Conservation (phyloP, 2,888 invertebrate genomes). For the Hyposoter dolosus region DNA sequence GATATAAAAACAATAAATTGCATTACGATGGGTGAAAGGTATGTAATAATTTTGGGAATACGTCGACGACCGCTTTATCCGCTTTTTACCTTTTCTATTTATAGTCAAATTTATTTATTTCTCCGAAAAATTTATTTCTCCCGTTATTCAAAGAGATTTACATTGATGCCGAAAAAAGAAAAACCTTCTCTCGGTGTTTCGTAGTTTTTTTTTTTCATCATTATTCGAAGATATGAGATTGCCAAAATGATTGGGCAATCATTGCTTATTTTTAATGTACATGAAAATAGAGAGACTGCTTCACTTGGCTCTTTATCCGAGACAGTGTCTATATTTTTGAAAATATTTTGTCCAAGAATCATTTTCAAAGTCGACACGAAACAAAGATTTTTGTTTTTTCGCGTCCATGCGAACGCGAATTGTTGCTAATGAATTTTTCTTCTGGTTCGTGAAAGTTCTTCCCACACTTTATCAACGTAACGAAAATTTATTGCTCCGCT, state of each 20-base stretch:
- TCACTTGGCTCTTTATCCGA: slow-evolving; percentile 35
- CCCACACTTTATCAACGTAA: too few species aligned
- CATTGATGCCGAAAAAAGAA: background rate
- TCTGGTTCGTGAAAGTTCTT: too few species aligned
- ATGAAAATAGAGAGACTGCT: background rate
- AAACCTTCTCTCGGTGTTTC: background rate
- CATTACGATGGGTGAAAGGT: background rate
- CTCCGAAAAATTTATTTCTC: slow-evolving; percentile 34
- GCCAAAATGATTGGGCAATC: slow-evolving; percentile 34
- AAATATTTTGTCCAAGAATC: slow-evolving; percentile 36
- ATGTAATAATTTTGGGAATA: slow-evolving; percentile 50
- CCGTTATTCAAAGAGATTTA: slow-evolving; percentile 32
- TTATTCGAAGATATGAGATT: background rate
- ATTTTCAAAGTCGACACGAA: slow-evolving; percentile 29
- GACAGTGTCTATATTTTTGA: slow-evolving; percentile 9
- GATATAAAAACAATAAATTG: slow-evolving; percentile 28
- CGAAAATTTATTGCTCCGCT: too few species aligned
- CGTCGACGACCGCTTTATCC: slow-evolving; percentile 63
- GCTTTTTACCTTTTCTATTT: slow-evolving; percentile 47
- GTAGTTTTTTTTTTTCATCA: slow-evolving; percentile 10
- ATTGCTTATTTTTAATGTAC: slow-evolving; percentile 7
- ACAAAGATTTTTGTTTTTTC: slow-evolving; percentile 14
- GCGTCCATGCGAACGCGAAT: too few species aligned
- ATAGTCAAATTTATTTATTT: slow-evolving; percentile 34
- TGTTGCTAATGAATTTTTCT: too few species aligned